Evolutionary conservation across 2,888 invertebrate genomes (phyloP).

Genomic region (Copidosoma aretas): DNA sequence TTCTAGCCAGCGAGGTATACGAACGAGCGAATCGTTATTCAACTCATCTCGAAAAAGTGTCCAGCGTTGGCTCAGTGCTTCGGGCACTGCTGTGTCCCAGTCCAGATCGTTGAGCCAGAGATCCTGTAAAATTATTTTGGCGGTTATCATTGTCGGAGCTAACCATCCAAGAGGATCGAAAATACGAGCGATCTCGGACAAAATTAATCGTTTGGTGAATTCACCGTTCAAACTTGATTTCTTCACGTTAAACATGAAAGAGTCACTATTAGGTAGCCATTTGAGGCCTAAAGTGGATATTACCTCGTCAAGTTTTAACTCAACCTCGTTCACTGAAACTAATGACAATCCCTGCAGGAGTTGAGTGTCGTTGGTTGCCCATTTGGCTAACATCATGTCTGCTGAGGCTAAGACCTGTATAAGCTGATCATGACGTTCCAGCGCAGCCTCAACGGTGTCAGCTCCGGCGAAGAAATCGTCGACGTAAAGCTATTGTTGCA

Average conservation of each 20-base stretch:
- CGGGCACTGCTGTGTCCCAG: too few relatives aligned
- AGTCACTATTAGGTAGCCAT: neutral
- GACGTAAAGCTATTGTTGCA: slow-evolving; percentile 15
- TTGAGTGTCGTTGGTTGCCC: neutral
- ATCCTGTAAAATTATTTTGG: too few relatives aligned
- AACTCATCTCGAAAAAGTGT: neutral
- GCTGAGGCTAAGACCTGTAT: neutral
- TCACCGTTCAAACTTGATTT: neutral
- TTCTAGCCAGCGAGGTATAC: too few relatives aligned
- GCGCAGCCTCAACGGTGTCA: too few relatives aligned
- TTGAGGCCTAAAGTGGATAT: neutral
- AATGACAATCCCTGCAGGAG: too few relatives aligned
- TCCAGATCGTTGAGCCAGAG: too few relatives aligned
- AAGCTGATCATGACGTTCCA: neutral
- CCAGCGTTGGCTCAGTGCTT: neutral
- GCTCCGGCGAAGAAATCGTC: slow-evolving; percentile 27
- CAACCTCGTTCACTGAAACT: too few relatives aligned
- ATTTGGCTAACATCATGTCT: neutral
- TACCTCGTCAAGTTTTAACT: neutral
- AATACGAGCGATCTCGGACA: too few relatives aligned
- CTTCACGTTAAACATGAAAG: neutral
- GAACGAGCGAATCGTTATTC: too few relatives aligned
- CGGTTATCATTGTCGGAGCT: neutral
- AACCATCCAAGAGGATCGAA: neutral
- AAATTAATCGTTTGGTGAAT: neutral